Evolutionary conservation across 2,888 invertebrate genomes (phyloP), one percentile per base, ranked within the genome.

Genomic region (Plagodis pulveraria): DNA sequence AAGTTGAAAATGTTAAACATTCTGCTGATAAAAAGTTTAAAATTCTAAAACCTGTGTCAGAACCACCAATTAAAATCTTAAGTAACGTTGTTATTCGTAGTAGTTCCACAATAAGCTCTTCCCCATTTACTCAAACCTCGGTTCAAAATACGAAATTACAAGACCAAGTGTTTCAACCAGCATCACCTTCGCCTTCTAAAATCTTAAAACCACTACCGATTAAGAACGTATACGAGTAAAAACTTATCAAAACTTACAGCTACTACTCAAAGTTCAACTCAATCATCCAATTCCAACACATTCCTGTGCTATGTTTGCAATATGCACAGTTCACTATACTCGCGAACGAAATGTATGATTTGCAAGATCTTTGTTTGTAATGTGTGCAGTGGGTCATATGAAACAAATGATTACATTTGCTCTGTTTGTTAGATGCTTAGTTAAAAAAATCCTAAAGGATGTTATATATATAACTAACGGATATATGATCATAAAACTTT

Each of bases 131-230:
- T 49, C 49, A 49, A 49, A 49, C 49, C 49, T 49, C 49, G 49
- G 49, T 49, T 49, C 49, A 49, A 49, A 49, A 49, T 49, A 49
- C 49, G 49, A 49, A 49, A 49, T 49, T 49, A 49, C 49, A 49
- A 49, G 49, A 49, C 49, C 40, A 49, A 38, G 49, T 49, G 49
- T 49, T 49, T 49, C 49, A 49, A 49, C 49, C 48, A 49, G 48
- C 48, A 49, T 49, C 48, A 49, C 48, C 49, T 35, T 49, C 49
- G 38, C 49, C 49, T 49, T 49, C 49, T 36, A 36, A 49, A 49
- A 49, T 49, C 49, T 49, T 49, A 49, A 49, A 49, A 49, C 49
- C 38, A 49, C 49, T 49, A 49, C 49, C 49, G 49, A 49, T 49
- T 49, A 49, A 49, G 49, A 49, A 49, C 49, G 49, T 49, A n/a